These are phyloP conservation scores for Tricholauxania praeusta DNA, from an alignment of 2,888 invertebrate genomes.

Conservation along the genomic window DNA sequence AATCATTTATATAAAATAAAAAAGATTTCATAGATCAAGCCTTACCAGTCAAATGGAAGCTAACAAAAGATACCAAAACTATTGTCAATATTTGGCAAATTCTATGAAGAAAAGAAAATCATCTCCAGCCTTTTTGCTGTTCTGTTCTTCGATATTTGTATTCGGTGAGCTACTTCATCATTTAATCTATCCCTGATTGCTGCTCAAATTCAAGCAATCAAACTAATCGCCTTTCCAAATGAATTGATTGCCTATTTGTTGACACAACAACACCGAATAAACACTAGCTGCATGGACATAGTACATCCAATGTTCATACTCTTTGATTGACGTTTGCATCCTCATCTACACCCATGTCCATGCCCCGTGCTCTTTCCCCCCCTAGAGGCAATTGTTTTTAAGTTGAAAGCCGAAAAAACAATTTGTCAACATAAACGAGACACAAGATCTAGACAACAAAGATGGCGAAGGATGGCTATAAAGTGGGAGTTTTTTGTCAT, in stretches of 20 bases:
- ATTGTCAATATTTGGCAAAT: no score
- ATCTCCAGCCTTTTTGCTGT: no score
- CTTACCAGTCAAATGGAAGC: no score
- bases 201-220: conserved; percentile 25
- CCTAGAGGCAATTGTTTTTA: neutral
- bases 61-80: no score
- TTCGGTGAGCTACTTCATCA: neutral
- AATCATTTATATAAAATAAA: no score
- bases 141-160: no score
- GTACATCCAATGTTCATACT: no score
- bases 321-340: no score
- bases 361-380: neutral
- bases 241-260: conserved; percentile 21
- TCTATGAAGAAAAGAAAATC: no score
- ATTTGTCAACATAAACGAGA: conserved; percentile 14
- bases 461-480: neutral
- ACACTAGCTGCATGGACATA: no score
- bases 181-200: neutral
- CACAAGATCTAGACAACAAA: neutral
- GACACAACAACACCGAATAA: neutral
- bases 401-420: neutral
- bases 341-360: neutral
- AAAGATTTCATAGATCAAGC: no score
- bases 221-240: conserved; percentile 27
- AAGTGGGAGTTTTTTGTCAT: neutral